Evolutionary conservation across 2,797 vertebrate species (phyloP), one percentile per base, ranked within the genome.

Genomic region (Gambelia wislizenii): DNA sequence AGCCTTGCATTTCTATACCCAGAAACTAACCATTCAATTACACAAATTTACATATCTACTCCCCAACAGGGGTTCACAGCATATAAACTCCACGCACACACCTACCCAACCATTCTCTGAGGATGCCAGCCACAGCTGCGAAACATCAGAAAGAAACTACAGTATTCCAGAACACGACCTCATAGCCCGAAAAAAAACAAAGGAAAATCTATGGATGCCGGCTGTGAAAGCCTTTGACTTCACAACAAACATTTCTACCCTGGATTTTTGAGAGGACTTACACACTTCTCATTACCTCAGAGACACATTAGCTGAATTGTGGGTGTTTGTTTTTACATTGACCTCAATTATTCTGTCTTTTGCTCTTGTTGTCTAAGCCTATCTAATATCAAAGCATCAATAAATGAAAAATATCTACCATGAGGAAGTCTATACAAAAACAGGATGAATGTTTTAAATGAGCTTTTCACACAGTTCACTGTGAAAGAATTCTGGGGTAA

Each of bases 271-370:
- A 72, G 49, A 77, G 78, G n/a, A 6, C 30, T 85, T 75, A 76
- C 83, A 91, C 67, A 84, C 83, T 93, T 75, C 92, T 93, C 92
- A 91, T 88, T 96, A 90, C 89, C 89, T 93, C 90, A 87, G 20
- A 92, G 30, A 91, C 36, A 90, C 82, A 90, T 93, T 96, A 85
- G 86, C 91, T 84, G 92, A 92, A 87, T 92, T 47, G 0, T 94
- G n/a, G 30, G 33, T 70, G 13, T n/a, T 14, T 13, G 92, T 95
- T 89, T 27, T 30, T 30, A 93, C 69, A 84, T 22, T 94, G 94
- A 93, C 91, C 93, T 95, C 84, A 94, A 95, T 95, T 94, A 94
- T 59, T 94, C 91, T 92, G 90, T 87, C 86, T 92, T 94, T 93
- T n/a, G 0, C 89, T 95, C 95, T 93, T 94, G 81, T 92, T 94